Conservation (phyloP, 2,888 invertebrate species). For the Macaria liturata region DNA sequence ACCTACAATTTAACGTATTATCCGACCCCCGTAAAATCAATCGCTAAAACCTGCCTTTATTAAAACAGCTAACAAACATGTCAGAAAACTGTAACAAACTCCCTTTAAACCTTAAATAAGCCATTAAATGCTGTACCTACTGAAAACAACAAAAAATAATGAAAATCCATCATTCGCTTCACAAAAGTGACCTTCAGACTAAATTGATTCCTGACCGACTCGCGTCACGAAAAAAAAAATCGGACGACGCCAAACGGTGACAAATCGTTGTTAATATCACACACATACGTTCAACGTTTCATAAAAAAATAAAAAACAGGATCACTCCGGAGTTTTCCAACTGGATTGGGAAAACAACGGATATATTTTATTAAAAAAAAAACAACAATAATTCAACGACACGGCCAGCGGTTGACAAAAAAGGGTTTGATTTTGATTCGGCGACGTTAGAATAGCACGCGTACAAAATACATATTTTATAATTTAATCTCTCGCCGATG, state of each 20-base stretch:
- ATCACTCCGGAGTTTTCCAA: constrained; percentile 17
- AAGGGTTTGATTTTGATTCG: no score
- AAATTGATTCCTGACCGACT: constrained; percentile 31
- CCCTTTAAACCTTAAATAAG: not conserved
- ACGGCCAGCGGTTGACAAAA: no score
- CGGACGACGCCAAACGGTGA: constrained; percentile 29
- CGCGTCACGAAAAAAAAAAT: constrained; percentile 31
- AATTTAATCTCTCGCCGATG: no score
- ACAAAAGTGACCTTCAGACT: constrained; percentile 20
- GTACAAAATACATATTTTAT: no score
- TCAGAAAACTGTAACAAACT: not conserved
- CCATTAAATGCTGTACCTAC: not conserved
- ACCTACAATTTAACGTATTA: no score
- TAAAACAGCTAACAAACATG: no score
- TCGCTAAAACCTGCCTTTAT: no score
- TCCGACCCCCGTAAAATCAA: no score
- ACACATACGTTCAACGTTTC: constrained; percentile 16
- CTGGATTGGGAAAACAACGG: constrained; percentile 23
- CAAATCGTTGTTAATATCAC: constrained; percentile 37
- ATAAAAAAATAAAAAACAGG: constrained; percentile 22
- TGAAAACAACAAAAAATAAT: not conserved
- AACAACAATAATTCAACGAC: constrained; percentile 4
- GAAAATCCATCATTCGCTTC: constrained; percentile 1
- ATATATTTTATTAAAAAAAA: constrained; percentile 34
- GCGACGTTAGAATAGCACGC: no score